Evolutionary conservation across 2,888 invertebrate genomes (phyloP).

Genomic region (Tridacna gigas): DNA sequence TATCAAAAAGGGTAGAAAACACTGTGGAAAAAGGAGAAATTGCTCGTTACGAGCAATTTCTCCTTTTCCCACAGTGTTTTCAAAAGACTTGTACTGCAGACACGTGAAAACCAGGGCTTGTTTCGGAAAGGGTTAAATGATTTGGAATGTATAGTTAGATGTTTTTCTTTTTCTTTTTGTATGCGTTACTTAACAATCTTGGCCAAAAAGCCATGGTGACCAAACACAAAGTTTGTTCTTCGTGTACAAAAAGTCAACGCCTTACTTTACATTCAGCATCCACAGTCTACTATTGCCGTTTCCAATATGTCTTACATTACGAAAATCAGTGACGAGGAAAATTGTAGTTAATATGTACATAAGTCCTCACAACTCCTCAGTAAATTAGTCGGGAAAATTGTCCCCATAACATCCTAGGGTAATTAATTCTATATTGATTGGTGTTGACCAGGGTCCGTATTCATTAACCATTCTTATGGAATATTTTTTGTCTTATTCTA

Average conservation of each 20-base stretch:
- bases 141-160: neutral
- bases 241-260: no score
- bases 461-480: no score
- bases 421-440: constrained; percentile 5
- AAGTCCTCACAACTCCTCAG: neutral
- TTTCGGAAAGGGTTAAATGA: neutral
- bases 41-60: neutral
- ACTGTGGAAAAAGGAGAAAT: neutral
- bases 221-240: no score
- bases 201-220: no score
- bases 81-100: neutral
- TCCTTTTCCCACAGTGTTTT: neutral
- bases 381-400: neutral
- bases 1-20: no score
- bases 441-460: no score
- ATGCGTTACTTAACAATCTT: no score
- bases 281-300: neutral
- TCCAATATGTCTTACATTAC: neutral
- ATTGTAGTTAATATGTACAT: neutral
- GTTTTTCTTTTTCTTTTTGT: no score
- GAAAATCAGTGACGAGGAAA: neutral
- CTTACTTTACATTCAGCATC: no score
- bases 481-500: no score
- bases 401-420: neutral
- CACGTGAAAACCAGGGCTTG: neutral